These are phyloP conservation scores for Caenorhabditis briggsae DNA, from an alignment of 1,140 invertebrate species.

Conservation along the genomic window DNA sequence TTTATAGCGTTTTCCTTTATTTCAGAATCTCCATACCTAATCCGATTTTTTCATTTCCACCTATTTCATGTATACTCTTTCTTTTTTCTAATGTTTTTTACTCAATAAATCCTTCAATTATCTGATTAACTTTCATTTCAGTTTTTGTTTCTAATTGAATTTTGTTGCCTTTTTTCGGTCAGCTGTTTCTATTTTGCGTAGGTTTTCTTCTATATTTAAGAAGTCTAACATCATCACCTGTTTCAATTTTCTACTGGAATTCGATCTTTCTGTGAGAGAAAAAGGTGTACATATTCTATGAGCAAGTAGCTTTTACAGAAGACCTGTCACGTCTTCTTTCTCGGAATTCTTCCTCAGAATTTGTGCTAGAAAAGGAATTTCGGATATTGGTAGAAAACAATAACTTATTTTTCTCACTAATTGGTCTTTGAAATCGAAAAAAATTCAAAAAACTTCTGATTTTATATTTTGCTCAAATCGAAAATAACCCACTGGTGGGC, in stretches of 20 bases:
- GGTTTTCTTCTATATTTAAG: not conserved
- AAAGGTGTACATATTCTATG: not conserved
- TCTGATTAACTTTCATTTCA: not conserved
- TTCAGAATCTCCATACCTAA: not conserved
- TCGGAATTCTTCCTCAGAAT: too few relatives aligned
- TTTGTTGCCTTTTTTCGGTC: not conserved
- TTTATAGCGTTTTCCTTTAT: not conserved
- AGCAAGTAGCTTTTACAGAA: not conserved
- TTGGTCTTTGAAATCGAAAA: not conserved
- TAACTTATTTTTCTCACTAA: not conserved
- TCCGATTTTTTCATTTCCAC: not conserved
- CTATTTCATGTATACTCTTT: too few relatives aligned
- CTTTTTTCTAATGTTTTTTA: not conserved
- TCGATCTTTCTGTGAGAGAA: slow-evolving; percentile 20
- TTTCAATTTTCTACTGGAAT: not conserved
- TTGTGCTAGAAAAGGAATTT: too few relatives aligned
- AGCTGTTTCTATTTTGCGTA: not conserved
- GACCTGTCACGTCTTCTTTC: too few relatives aligned
- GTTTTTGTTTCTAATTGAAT: not conserved
- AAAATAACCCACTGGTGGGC: too few relatives aligned
- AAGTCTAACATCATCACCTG: slow-evolving; percentile 18
- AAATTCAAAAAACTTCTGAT: not conserved
- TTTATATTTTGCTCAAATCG: not conserved
- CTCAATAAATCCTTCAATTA: not conserved
- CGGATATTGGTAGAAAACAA: too few relatives aligned